Evolutionary conservation across 2,797 vertebrate species (phyloP).

Genomic region (Poecile montanus): DNA sequence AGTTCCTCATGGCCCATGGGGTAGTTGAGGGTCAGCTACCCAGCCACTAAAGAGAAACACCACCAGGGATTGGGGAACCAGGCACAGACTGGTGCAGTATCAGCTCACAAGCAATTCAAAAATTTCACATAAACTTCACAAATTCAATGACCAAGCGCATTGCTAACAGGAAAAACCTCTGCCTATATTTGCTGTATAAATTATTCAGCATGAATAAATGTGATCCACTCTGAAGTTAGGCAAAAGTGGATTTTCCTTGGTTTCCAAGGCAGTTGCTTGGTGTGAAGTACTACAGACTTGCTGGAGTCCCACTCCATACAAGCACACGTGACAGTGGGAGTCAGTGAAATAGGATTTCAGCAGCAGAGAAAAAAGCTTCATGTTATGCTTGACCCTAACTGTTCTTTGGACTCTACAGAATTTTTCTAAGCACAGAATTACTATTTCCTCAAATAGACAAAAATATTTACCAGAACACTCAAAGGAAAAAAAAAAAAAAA

Average conservation of each 20-base stretch:
- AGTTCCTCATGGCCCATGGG: background rate
- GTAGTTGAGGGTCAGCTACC: background rate
- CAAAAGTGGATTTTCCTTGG: background rate
- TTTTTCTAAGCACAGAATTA: conserved; percentile 3
- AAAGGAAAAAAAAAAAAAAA: background rate
- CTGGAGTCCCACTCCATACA: background rate
- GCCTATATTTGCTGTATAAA: background rate
- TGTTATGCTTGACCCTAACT: background rate
- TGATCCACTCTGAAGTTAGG: background rate
- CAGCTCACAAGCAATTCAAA: background rate
- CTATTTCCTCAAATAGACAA: background rate
- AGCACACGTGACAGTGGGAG: background rate
- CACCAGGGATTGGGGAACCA: background rate
- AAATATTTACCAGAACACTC: background rate
- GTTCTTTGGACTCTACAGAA: background rate
- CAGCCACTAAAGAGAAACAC: background rate
- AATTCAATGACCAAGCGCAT: background rate
- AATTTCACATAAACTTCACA: background rate
- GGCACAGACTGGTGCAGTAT: background rate
- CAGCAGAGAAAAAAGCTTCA: background rate
- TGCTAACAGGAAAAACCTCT: background rate
- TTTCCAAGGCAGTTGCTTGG: conserved; percentile 19
- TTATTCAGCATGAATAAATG: conserved; percentile 13
- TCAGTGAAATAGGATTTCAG: background rate
- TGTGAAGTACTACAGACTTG: background rate